phyloP scores from a whole-genome alignment of 2,888 invertebrate species.

The Erynnis tages region DNA sequence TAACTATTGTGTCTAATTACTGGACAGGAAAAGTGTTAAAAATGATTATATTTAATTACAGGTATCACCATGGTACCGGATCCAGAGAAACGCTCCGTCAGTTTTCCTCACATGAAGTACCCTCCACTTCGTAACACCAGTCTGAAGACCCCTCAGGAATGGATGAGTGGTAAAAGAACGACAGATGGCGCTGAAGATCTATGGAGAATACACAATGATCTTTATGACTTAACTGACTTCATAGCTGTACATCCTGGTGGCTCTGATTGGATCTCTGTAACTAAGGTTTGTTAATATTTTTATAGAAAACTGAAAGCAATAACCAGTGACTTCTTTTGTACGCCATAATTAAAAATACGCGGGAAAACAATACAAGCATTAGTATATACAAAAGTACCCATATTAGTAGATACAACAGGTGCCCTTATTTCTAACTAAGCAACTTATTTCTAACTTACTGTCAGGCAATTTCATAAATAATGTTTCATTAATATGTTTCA shows the following conservation, averaged over 20 bases:
- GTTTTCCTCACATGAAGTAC: slow-evolving; percentile 20
- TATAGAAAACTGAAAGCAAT: too few relatives aligned
- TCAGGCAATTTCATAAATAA: too few relatives aligned
- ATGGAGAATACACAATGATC: slow-evolving; percentile 88
- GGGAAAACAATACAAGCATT: too few relatives aligned
- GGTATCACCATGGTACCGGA: slow-evolving; percentile 2
- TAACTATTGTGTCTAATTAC: too few relatives aligned
- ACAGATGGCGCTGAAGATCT: slow-evolving; percentile 89
- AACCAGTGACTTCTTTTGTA: too few relatives aligned
- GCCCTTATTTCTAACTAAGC: too few relatives aligned
- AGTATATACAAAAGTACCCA: too few relatives aligned
- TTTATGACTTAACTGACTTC: slow-evolving; percentile 94
- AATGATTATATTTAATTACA: background rate
- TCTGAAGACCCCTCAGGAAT: slow-evolving; percentile 71
- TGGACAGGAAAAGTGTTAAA: too few relatives aligned
- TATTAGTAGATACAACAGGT: too few relatives aligned
- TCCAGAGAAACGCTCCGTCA: background rate
- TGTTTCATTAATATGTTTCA: too few relatives aligned
- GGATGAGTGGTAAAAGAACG: slow-evolving; percentile 84
- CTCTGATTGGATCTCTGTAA: slow-evolving; percentile 85
- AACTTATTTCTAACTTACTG: too few relatives aligned
- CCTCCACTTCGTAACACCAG: slow-evolving; percentile 4
- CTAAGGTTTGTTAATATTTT: slow-evolving; percentile 71
- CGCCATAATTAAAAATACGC: too few relatives aligned
- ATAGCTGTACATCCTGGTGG: slow-evolving; percentile 93